Percentiles rank a stretch among this genome's conserved stretches.
Conservation (phyloP, 2,113 vertebrate species). For the Bos indicus region DNA sequence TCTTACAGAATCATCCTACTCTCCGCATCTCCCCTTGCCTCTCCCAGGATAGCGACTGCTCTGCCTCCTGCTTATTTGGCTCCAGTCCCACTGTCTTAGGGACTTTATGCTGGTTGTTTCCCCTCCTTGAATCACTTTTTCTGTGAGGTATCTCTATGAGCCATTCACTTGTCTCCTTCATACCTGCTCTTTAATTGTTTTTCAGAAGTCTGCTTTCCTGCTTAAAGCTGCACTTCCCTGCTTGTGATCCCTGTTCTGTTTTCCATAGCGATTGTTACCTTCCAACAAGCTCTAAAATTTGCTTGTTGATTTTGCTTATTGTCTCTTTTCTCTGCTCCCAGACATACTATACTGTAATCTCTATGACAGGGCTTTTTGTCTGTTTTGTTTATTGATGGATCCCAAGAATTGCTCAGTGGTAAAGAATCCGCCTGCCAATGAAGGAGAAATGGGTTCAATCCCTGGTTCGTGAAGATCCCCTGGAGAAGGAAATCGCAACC, state of each 20-base stretch:
- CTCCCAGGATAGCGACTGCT: background rate
- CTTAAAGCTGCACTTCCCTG: background rate
- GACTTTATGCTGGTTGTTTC: background rate
- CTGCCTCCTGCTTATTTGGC: background rate
- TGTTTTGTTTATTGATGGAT: background rate
- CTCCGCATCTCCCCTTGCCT: background rate
- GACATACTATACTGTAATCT: background rate
- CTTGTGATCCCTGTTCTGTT: background rate
- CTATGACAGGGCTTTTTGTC: background rate
- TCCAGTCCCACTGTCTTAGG: background rate
- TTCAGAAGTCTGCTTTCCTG: background rate
- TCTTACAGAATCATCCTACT: background rate
- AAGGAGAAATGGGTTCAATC: background rate
- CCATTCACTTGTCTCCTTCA: background rate
- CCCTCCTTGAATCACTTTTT: background rate
- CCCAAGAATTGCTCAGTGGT: background rate
- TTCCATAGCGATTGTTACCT: background rate
- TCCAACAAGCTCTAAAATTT: background rate
- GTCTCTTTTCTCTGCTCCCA: background rate
- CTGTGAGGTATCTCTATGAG: background rate
- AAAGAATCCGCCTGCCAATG: background rate
- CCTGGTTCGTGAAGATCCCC: background rate
- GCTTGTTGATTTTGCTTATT: background rate
- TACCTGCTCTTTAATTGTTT: constrained; percentile 10
- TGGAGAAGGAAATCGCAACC: background rate